Percentiles rank a stretch among this genome's conserved stretches.
Conservation (phyloP, 2,888 invertebrate species). For the Glaucopsyche alexis region DNA sequence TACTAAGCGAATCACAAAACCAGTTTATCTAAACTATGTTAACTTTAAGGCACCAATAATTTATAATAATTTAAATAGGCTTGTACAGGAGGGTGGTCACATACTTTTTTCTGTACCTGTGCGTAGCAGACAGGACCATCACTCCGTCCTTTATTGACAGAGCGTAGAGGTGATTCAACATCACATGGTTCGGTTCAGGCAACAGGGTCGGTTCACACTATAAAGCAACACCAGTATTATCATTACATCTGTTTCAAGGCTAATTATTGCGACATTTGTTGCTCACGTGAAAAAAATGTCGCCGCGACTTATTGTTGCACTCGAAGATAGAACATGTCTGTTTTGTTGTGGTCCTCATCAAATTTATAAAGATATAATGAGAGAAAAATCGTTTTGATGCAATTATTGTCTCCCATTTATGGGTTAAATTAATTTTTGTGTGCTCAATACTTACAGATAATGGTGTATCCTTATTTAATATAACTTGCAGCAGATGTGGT, state of each 20-base stretch:
- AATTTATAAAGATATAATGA: too few relatives aligned
- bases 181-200: slow-evolving; percentile 99
- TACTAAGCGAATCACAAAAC: slow-evolving; percentile 27
- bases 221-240: slow-evolving; percentile 49
- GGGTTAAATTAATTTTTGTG: too few relatives aligned
- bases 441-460: slow-evolving; percentile 84
- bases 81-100: slow-evolving; percentile 99
- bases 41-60: slow-evolving; percentile 31
- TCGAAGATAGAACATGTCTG: too few relatives aligned
- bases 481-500: slow-evolving; percentile 98
- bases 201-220: slow-evolving; percentile 98
- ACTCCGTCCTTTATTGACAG: slow-evolving; percentile 99
- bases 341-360: too few relatives aligned
- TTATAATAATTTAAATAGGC: slow-evolving; percentile 86
- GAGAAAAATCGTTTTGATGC: too few relatives aligned
- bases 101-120: slow-evolving; percentile 99
- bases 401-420: too few relatives aligned
- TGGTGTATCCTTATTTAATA: slow-evolving; percentile 98
- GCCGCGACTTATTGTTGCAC: too few relatives aligned
- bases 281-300: too few relatives aligned
- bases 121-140: slow-evolving; percentile 99
- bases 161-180: slow-evolving; percentile 99
- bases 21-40: slow-evolving; percentile 28
- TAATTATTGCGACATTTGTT: too few relatives aligned
- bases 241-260: too few relatives aligned